Conservation (phyloP, 1,140 invertebrate species). For the Macrobrachium nipponense region DNA sequence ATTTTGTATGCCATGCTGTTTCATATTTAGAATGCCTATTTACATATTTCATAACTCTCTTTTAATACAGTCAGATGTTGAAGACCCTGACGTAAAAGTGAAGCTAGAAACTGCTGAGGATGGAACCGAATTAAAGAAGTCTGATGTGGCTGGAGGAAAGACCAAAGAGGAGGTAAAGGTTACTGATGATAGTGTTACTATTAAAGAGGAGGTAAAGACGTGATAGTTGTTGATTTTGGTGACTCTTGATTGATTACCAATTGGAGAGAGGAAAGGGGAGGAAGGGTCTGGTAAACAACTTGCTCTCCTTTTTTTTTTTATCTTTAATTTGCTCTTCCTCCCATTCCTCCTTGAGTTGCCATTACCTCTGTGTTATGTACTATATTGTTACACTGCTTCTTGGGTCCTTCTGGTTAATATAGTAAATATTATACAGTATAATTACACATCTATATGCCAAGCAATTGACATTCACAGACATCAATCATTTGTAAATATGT, state of each 20-base stretch:
- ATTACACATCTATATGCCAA: no score
- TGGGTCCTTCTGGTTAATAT: no score
- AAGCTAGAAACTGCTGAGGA: constrained; percentile 28
- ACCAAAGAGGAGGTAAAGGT: constrained; percentile 16
- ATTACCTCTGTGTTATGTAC: no score
- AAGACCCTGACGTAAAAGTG: constrained; percentile 50
- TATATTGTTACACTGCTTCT: no score
- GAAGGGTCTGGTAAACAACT: not conserved
- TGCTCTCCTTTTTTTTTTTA: not conserved
- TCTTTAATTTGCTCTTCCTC: not conserved
- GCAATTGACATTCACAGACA: no score
- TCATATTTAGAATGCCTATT: not conserved
- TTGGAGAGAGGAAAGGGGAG: constrained; percentile 2
- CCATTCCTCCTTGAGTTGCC: not conserved
- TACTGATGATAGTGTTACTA: constrained; percentile 1
- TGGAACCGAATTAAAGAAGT: not conserved
- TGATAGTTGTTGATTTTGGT: constrained; percentile 48
- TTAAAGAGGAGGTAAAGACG: constrained; percentile 50
- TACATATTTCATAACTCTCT: not conserved
- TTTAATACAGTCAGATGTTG: constrained; percentile 35
- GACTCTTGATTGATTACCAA: not conserved
- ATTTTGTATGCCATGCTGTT: no score
- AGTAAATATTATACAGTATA: no score
- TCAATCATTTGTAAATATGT: no score
- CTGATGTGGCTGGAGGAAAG: not conserved